Evolutionary conservation across 2,888 invertebrate genomes (phyloP), one percentile per base, ranked within the genome.

Genomic region (Pristionchus maxplancki): DNA sequence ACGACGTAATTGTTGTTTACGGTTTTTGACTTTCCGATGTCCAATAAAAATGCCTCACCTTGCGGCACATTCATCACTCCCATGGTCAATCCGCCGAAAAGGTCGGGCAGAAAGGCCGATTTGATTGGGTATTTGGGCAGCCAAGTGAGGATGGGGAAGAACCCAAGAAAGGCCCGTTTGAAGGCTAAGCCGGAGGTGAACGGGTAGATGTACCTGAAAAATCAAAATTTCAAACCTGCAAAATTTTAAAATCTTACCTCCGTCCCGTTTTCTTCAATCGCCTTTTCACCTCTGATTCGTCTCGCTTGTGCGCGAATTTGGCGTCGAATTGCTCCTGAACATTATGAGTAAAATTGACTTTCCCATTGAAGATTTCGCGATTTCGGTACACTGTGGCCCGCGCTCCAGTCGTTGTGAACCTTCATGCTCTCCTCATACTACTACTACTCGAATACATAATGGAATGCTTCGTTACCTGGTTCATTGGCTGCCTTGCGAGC

Each of bases 21-120:
- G 11, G 17, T 83, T 17, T 34, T 13, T 28, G 2, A n/a, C n/a
- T 17, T 50, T n/a, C 17, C 4, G 11, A 40, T 44, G 40, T 24
- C 71, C n/a, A n/a, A 58, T 58, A 15, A n/a, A 9, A 28, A 34
- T 44, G 9, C 11, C 4, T 31, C 13, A 95, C 97, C 97, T 96
- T 97, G 97, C 0, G 97, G 97, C 95, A 97, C 97, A 94, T 97
- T 97, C 97, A 97, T 97, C 53, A 97, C 96, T n/a, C 97, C 97
- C 0, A 97, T 97, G 0, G 98, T 98, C 40, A 97, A 96, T 0
- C 98, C 98, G 0, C 97, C 96, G 13, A 97, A 96, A 82, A 97
- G 92, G 95, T 98, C 98, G 17, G 96, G 53, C 34, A 83, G 53
- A 24, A 83, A 31, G 53, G 5, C 95, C 95, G 96, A 95, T 28